A percentile compares a stretch with the other conserved stretches of the same genome.
Conservation (phyloP, 2,888 invertebrate genomes). For the Ellobium chinense region DNA sequence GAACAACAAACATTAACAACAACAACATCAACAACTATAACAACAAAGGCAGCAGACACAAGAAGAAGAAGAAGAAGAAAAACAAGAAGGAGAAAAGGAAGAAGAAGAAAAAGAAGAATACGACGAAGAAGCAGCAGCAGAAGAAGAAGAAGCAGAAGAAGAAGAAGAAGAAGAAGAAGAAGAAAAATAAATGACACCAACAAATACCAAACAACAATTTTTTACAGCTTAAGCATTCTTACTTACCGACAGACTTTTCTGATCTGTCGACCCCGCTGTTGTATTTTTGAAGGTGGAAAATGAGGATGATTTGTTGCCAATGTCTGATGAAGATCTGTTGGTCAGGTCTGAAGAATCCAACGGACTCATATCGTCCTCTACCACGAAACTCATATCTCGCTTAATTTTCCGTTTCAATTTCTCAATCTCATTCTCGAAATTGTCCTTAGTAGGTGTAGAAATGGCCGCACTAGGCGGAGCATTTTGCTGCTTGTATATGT, state of each 20-base stretch:
- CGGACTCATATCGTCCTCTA: constrained; percentile 60
- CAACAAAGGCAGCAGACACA: no score
- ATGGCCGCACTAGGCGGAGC: neutral
- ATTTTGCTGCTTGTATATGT: constrained; percentile 49
- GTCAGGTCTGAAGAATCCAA: constrained; percentile 57
- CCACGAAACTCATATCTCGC: constrained; percentile 68
- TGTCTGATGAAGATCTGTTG: constrained; percentile 61
- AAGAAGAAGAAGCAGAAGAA: neutral
- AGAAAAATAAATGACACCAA: neutral
- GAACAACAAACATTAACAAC: neutral
- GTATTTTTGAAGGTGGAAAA: constrained; percentile 66
- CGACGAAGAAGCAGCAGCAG: neutral
- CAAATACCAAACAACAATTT: no score
- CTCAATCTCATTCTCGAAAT: constrained; percentile 58
- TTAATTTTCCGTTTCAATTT: constrained; percentile 65
- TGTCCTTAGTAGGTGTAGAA: constrained; percentile 18
- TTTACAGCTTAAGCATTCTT: no score
- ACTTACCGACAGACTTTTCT: constrained; percentile 64
- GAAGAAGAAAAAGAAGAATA: constrained; percentile 4
- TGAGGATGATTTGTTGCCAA: constrained; percentile 62
- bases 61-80: neutral
- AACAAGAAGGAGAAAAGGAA: neutral
- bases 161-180: neutral
- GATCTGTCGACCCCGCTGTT: constrained; percentile 59
- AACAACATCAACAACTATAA: neutral